Evolutionary conservation across 2,888 invertebrate species (phyloP), one percentile per base, ranked within the genome.

Genomic region (Caenorhabditis drosophilae): DNA sequence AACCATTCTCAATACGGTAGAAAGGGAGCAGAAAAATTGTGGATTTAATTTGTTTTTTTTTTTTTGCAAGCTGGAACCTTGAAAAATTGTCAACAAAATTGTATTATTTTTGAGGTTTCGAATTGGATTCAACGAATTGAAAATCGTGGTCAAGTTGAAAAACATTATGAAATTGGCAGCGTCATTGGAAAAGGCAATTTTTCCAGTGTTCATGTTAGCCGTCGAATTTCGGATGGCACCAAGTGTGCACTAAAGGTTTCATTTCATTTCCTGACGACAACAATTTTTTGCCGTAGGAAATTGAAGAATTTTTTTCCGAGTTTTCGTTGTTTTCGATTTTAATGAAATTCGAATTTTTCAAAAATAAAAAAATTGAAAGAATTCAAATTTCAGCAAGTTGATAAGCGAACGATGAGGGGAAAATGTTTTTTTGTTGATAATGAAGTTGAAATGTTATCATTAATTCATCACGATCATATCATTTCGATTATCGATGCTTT

Each of bases 361-460:
- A n/a, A n/a, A n/a, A n/a, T n/a, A n/a, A n/a, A n/a, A n/a, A n/a
- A n/a, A n/a, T n/a, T n/a, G n/a, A n/a, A n/a, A 7, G 12, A 47
- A 15, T 27, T 27, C 27, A 41, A 16, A 44, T 70, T 79, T 18
- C 67, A 80, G 80, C 80, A 80, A 66, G 75, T 81, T 11, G 78
- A 79, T 47, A 81, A 81, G 44, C 66, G 69, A 31, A 66, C 72
- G 11, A 73, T 81, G 67, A 64, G 73, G 1, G 80, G 79, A 18
- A 77, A 78, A 63, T 73, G 79, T 58, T 78, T 79, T 62, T 81
- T 79, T 57, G 75, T 81, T 41, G 77, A 81, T 49, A 81, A 81
- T 60, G 81, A 81, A 47, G 76, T 81, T 15, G 73, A 73, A 50
- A 66, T 73, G 53, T 35, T 68, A 20, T 67, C 60, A 7, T 40